Evolutionary conservation across 2,888 invertebrate species (phyloP).

Genomic region (Hypena proboscidalis): DNA sequence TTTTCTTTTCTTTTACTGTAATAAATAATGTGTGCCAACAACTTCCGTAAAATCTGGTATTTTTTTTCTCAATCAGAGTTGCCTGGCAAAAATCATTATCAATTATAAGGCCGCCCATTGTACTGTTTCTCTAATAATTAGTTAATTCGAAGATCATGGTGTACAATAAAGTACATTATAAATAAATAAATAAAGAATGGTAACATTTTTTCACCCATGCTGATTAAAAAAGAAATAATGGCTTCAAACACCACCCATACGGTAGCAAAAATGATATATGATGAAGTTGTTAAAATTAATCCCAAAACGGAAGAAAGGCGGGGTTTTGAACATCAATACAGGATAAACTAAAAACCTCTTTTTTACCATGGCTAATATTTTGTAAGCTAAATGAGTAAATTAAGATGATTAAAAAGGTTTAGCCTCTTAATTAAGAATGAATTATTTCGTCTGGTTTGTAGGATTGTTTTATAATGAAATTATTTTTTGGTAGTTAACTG

Average conservation of each 20-base stretch:
- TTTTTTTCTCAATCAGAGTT: too few relatives aligned
- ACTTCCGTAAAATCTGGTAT: too few relatives aligned
- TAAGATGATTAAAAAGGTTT: constrained; percentile 46
- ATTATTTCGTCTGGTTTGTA: constrained; percentile 50
- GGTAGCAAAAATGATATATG: constrained; percentile 68
- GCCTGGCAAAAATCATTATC: too few relatives aligned
- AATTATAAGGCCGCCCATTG: too few relatives aligned
- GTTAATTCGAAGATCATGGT: too few relatives aligned
- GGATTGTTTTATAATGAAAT: constrained; percentile 36
- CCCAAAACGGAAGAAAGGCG: constrained; percentile 59
- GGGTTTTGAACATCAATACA: constrained; percentile 54
- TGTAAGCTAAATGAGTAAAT: constrained; percentile 46
- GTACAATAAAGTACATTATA: too few relatives aligned
- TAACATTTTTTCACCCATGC: too few relatives aligned
- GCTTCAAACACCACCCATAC: constrained; percentile 64
- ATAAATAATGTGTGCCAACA: too few relatives aligned
- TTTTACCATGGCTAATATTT: constrained; percentile 38
- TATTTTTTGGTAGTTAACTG: background rate
- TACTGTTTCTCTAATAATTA: too few relatives aligned
- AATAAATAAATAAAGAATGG: too few relatives aligned
- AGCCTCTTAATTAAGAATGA: constrained; percentile 61
- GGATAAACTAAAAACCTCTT: constrained; percentile 48
- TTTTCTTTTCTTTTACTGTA: too few relatives aligned
- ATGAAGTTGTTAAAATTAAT: constrained; percentile 66
- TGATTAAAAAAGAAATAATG: constrained; percentile 62